Conservation (phyloP, 2,888 invertebrate genomes). For the Cataglyphis rosenhaueri region DNA sequence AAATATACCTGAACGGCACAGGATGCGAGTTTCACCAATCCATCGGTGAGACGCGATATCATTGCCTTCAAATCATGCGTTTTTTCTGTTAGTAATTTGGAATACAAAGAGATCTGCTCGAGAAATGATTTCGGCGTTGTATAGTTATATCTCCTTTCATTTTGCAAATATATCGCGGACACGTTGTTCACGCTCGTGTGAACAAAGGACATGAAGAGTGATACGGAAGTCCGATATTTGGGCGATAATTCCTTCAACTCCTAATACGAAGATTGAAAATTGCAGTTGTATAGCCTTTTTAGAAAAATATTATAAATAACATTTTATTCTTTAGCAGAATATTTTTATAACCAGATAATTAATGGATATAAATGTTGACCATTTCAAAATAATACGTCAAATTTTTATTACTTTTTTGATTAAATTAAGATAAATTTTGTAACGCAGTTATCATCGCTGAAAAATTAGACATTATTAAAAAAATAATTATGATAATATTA, state of each 20-base stretch:
- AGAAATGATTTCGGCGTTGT: conserved; percentile 98
- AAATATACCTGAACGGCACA: conserved; percentile 92
- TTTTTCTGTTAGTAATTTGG: conserved; percentile 90
- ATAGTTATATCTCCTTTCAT: conserved; percentile 96
- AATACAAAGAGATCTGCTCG: conserved; percentile 95
- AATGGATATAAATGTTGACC: not conserved
- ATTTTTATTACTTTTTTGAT: not conserved
- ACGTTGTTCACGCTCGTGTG: conserved; percentile 95
- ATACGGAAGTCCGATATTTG: conserved; percentile 87
- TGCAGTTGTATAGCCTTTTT: not conserved
- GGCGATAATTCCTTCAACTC: conserved; percentile 86
- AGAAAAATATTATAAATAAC: not conserved
- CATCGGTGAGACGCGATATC: conserved; percentile 93
- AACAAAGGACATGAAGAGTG: conserved; percentile 95
- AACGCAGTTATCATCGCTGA: not conserved
- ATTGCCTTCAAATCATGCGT: conserved; percentile 90
- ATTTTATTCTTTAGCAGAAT: not conserved
- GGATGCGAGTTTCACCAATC: conserved; percentile 94
- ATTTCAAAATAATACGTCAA: not conserved
- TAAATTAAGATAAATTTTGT: not conserved
- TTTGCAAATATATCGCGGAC: conserved; percentile 92
- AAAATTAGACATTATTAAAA: not conserved
- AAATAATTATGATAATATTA: not conserved
- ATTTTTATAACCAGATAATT: not conserved
- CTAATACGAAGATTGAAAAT: conserved; percentile 83